These are phyloP conservation scores for Thermophis baileyi DNA, from an alignment of 2,113 vertebrate species.

Conservation along the genomic window DNA sequence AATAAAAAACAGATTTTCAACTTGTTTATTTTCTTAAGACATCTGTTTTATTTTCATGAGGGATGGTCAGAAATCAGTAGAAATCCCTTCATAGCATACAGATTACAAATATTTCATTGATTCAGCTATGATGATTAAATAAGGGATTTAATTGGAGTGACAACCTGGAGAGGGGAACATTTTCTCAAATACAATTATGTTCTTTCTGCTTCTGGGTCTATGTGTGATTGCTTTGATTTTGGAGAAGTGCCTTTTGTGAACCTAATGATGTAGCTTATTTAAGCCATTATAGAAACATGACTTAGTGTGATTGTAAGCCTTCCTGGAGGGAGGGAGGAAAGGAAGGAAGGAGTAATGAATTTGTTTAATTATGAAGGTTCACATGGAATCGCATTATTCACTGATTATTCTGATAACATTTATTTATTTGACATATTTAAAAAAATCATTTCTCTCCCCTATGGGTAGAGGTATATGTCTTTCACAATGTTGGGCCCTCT, in stretches of 20 bases:
- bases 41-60: neutral
- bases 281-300: neutral
- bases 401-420: neutral
- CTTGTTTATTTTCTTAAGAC: conserved; percentile 2
- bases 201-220: neutral
- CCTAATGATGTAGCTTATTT: neutral
- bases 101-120: neutral
- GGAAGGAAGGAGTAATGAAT: neutral
- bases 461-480: too few relatives aligned
- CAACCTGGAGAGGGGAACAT: neutral
- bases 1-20: conserved; percentile 43
- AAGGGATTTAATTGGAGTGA: too few relatives aligned
- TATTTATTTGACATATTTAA: neutral
- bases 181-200: neutral
- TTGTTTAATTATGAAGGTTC: neutral
- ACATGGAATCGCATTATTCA: neutral
- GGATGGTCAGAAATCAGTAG: neutral
- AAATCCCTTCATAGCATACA: neutral
- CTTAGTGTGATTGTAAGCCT: neutral
- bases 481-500: too few relatives aligned
- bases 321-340: neutral
- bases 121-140: too few relatives aligned
- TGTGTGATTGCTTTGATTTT: neutral
- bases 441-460: too few relatives aligned
- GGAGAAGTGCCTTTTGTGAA: neutral